Conservation (phyloP, 2,113 vertebrate species). For the Zingel zingel region DNA sequence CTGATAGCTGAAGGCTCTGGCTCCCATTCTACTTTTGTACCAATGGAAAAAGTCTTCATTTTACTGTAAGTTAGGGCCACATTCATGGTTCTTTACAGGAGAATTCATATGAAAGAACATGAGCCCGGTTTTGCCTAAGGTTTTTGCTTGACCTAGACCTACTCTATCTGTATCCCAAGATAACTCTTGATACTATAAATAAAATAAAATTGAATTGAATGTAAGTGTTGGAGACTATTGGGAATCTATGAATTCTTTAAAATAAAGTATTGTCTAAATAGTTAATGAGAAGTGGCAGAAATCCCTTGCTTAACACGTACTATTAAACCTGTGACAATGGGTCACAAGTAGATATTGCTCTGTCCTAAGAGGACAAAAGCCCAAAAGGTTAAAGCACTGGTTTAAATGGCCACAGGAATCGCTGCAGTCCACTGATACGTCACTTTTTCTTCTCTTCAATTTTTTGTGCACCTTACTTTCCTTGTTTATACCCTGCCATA, state of each 20-base stretch:
- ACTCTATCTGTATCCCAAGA: no score
- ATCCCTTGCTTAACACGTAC: neutral
- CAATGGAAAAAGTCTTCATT: no score
- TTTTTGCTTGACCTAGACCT: no score
- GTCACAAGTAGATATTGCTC: neutral
- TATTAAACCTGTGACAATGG: neutral
- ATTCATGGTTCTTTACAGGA: no score
- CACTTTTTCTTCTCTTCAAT: neutral
- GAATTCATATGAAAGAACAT: no score
- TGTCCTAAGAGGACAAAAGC: neutral
- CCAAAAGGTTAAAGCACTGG: neutral
- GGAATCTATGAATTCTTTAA: neutral
- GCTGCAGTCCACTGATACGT: neutral
- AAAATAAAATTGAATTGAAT: no score
- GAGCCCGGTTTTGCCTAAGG: no score
- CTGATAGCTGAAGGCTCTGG: no score
- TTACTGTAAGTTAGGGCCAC: no score
- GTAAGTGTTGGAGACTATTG: neutral
- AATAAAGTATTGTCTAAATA: neutral
- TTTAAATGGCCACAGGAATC: no score
- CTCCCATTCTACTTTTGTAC: no score
- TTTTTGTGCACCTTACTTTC: neutral
- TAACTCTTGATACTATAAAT: no score
- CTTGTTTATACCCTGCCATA: slow-evolving; percentile 8
- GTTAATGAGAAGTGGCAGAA: neutral